Conservation (phyloP, 1,140 invertebrate species). For the Nilaparvata lugens region DNA sequence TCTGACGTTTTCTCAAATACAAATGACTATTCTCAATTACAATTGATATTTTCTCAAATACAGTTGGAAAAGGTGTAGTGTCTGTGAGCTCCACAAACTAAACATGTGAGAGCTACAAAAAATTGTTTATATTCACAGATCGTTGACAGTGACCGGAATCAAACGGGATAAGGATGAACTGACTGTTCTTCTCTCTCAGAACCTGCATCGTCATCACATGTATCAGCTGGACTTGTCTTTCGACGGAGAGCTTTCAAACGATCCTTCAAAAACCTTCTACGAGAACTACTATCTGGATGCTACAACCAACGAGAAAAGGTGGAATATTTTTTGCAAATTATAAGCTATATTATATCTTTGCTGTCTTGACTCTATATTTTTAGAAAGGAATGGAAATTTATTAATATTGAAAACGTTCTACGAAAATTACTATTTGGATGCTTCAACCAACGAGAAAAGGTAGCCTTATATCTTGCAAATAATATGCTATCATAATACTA, state of each 20-base stretch:
- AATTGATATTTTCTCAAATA: no score
- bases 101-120: no score
- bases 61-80: no score
- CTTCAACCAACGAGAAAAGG: constrained; percentile 20
- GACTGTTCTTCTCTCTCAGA: constrained; percentile 22
- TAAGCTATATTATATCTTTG: no score
- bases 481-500: no score
- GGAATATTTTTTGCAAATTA: constrained; percentile 1
- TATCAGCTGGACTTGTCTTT: constrained; percentile 29
- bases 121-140: constrained; percentile 18
- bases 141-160: constrained; percentile 19
- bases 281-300: constrained; percentile 24
- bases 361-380: no score
- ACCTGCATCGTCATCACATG: constrained; percentile 24
- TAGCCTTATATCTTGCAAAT: constrained; percentile 5
- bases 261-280: constrained; percentile 19
- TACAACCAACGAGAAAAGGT: constrained; percentile 21
- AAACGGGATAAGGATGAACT: constrained; percentile 20
- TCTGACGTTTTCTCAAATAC: no score
- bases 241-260: constrained; percentile 19
- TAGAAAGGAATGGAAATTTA: no score
- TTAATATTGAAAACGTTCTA: constrained; percentile 22
- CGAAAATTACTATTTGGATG: constrained; percentile 24
- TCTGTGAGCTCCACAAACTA: no score
- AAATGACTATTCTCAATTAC: no score